These are phyloP conservation scores for Tenthredo mesomela DNA, from an alignment of 2,888 invertebrate species.

Conservation along the genomic window DNA sequence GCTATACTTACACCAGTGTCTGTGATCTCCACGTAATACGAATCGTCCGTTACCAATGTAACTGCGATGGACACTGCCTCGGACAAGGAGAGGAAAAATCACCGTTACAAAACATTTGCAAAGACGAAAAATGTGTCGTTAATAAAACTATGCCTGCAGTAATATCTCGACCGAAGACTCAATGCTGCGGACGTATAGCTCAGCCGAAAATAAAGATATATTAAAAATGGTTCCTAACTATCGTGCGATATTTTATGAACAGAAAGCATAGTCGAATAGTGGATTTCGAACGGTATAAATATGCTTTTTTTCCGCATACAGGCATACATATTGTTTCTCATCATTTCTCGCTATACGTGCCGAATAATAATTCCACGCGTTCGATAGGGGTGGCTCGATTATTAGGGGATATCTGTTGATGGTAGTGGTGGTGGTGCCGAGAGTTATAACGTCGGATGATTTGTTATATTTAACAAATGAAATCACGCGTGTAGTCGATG, in stretches of 20 bases:
- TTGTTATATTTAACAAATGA: slow-evolving; percentile 41
- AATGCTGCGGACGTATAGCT: slow-evolving; percentile 33
- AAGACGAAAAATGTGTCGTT: slow-evolving; percentile 24
- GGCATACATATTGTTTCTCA: neutral
- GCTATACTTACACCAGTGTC: slow-evolving; percentile 64
- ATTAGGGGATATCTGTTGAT: slow-evolving; percentile 8
- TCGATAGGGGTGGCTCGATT: slow-evolving; percentile 17
- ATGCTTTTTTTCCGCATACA: neutral
- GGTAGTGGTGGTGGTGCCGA: neutral
- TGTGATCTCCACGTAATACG: slow-evolving; percentile 68
- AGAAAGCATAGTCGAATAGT: neutral
- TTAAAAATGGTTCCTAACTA: neutral
- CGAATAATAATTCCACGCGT: slow-evolving; percentile 39
- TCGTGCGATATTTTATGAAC: neutral
- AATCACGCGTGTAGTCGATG: slow-evolving; percentile 29
- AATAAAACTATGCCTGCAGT: neutral
- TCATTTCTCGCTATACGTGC: slow-evolving; percentile 26
- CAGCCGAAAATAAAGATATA: slow-evolving; percentile 42
- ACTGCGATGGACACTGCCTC: slow-evolving; percentile 62
- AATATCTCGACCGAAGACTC: neutral
- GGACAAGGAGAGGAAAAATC: neutral
- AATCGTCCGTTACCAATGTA: slow-evolving; percentile 65
- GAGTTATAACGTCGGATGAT: slow-evolving; percentile 27
- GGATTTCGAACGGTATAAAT: neutral
- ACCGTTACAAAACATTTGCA: neutral